These are phyloP conservation scores for Morelia viridis DNA, from an alignment of 2,797 vertebrate genomes.

Conservation along the genomic window DNA sequence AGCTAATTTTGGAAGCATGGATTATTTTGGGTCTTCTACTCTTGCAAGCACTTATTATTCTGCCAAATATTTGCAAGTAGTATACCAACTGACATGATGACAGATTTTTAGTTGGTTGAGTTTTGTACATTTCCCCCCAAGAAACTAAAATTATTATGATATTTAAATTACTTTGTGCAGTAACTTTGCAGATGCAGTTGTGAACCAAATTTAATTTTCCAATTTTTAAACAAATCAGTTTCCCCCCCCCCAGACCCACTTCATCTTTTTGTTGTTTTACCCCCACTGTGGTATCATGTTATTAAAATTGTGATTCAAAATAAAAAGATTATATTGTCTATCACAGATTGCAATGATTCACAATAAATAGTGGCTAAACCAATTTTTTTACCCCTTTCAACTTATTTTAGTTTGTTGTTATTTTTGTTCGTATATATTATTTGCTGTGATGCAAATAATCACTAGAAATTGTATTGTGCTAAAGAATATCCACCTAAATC, in stretches of 20 bases:
- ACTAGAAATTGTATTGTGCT: not conserved
- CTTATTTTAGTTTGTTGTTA: not conserved
- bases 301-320: conserved; percentile 31
- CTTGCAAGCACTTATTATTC: not conserved
- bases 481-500: not conserved
- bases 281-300: not conserved
- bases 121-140: conserved; percentile 3
- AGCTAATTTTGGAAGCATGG: not conserved
- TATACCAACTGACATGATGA: conserved; percentile 31
- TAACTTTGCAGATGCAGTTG: conserved; percentile 37
- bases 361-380: not conserved
- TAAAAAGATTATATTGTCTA: not conserved
- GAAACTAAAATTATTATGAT: conserved; percentile 38
- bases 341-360: not conserved
- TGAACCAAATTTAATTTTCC: conserved; percentile 39
- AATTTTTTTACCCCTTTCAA: not conserved
- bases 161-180: conserved; percentile 23
- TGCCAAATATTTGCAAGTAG: conserved; percentile 18
- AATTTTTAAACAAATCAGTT: conserved; percentile 37
- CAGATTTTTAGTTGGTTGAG: conserved; percentile 1
- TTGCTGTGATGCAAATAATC: not conserved
- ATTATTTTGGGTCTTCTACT: not conserved
- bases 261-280: conserved; percentile 9
- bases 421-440: not conserved
- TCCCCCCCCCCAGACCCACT: too few relatives aligned